These are phyloP conservation scores for Amia ocellicauda DNA, from an alignment of 2,113 vertebrate species.

Conservation along the genomic window DNA sequence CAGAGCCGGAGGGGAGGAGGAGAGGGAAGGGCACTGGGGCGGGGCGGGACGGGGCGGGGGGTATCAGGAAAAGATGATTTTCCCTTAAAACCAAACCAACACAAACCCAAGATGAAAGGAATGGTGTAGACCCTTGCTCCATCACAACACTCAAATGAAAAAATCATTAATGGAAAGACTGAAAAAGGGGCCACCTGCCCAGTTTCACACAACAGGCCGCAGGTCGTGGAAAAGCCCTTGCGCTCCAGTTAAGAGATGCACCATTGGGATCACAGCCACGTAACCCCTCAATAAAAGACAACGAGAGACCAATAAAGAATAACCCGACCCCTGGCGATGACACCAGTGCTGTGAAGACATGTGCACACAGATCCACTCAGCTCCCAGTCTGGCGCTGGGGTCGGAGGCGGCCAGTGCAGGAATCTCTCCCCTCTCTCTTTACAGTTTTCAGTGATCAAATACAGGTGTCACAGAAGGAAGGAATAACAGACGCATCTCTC, in stretches of 20 bases:
- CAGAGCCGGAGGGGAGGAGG: neutral
- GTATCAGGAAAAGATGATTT: neutral
- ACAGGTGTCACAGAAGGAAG: too few relatives aligned
- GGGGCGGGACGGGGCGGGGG: neutral
- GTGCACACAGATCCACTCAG: too few relatives aligned
- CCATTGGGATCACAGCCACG: neutral
- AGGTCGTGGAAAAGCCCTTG: constrained; percentile 14
- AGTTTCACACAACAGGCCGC: constrained; percentile 26
- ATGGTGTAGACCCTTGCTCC: neutral
- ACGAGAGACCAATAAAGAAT: neutral
- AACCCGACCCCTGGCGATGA: neutral
- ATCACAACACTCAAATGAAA: neutral
- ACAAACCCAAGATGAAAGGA: neutral
- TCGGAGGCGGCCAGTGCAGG: too few relatives aligned
- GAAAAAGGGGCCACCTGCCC: constrained; percentile 30
- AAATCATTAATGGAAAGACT: neutral
- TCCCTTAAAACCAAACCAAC: neutral
- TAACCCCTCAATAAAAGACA: neutral
- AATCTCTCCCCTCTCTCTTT: too few relatives aligned
- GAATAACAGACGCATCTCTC: constrained; percentile 12
- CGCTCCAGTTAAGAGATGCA: neutral
- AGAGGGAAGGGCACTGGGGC: neutral
- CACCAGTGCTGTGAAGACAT: neutral
- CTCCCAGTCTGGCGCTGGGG: too few relatives aligned
- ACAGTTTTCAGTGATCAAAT: too few relatives aligned